phyloP scores from a whole-genome alignment of 2,888 invertebrate species.

The Netelia melanura region DNA sequence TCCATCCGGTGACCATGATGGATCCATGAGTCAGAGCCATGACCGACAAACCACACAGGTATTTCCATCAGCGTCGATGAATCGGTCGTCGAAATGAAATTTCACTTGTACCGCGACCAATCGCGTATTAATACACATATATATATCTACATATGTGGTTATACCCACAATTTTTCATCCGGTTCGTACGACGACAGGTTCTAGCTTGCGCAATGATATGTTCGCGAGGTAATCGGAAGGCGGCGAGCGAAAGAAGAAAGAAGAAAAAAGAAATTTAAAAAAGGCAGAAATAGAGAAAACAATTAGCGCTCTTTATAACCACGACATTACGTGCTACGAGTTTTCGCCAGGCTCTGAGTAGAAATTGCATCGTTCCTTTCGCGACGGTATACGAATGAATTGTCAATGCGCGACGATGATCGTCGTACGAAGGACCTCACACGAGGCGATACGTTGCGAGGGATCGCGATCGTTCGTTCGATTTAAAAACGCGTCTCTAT shows the following conservation, averaged over 20 bases:
- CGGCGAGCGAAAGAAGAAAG: not conserved
- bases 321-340: not conserved
- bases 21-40: conserved; percentile 72
- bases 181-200: not conserved
- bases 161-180: not conserved
- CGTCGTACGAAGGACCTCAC: not conserved
- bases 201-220: not conserved
- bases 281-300: not conserved
- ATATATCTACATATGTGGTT: not conserved
- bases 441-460: not conserved
- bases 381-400: not conserved
- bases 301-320: not conserved
- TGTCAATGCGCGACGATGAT: too few species aligned
- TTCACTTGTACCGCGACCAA: not conserved
- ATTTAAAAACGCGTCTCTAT: not conserved
- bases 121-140: not conserved
- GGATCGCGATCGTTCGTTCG: not conserved
- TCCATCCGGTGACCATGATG: conserved; percentile 29
- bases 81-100: conserved; percentile 22
- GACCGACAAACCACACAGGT: conserved; percentile 72
- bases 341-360: not conserved
- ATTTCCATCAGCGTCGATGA: conserved; percentile 67
- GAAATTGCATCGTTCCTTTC: conserved; percentile 13
- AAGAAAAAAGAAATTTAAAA: not conserved
- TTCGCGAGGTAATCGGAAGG: not conserved